Conservation (phyloP, 2,797 vertebrate genomes). For the Dromococcyx pavoninus region DNA sequence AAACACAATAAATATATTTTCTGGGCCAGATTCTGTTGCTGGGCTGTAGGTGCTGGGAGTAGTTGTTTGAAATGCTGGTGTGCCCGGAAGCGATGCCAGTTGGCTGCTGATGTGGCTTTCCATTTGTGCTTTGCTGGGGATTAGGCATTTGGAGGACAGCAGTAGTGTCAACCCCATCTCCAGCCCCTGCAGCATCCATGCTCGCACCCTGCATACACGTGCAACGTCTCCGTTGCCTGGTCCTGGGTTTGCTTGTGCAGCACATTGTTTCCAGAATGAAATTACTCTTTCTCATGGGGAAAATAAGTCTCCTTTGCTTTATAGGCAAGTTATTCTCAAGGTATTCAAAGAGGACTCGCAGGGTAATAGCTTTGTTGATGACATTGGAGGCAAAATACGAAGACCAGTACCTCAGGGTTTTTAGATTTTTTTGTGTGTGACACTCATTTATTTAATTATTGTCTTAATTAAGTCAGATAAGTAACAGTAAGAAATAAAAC, state of each 20-base stretch:
- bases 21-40: background rate
- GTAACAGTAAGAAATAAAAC: background rate
- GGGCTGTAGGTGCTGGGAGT: background rate
- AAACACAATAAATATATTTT: background rate
- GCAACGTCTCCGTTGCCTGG: background rate
- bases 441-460: background rate
- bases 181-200: background rate
- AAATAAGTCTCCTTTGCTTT: background rate
- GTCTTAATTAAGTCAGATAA: background rate
- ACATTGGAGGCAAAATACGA: background rate
- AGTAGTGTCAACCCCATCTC: background rate
- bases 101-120: background rate
- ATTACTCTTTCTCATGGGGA: background rate
- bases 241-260: background rate
- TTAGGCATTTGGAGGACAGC: background rate
- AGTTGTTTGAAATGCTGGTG: background rate
- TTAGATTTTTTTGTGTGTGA: background rate
- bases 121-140: background rate
- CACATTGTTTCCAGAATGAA: background rate
- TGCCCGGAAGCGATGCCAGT: background rate
- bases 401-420: background rate
- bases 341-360: background rate
- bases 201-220: fast-evolving
- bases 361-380: background rate
- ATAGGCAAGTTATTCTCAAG: background rate